phyloP scores from a whole-genome alignment of 2,113 vertebrate genomes.

The Aplodontia rufa region DNA sequence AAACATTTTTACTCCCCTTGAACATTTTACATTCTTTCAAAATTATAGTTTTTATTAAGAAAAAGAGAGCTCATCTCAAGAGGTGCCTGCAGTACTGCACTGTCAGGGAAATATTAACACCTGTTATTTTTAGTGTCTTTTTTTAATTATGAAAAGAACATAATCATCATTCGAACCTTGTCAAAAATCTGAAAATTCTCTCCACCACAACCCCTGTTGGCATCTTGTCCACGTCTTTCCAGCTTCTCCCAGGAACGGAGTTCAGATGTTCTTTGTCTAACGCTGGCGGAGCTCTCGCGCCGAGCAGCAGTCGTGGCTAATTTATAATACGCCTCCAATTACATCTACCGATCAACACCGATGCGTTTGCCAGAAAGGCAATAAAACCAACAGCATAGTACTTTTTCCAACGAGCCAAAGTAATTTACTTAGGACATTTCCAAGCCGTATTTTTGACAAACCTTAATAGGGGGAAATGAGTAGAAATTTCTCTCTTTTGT shows the following conservation, averaged over 20 bases:
- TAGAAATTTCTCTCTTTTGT: constrained; percentile 43
- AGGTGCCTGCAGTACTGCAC: background rate
- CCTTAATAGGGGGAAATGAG: constrained; percentile 34
- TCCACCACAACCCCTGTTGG: background rate
- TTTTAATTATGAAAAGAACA: background rate
- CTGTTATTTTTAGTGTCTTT: background rate
- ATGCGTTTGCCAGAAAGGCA: constrained; percentile 59
- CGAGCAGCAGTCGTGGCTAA: constrained; percentile 31
- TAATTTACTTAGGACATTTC: background rate
- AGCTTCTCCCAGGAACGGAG: constrained; percentile 9
- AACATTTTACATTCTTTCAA: background rate
- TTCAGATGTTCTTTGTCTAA: background rate
- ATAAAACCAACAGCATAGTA: constrained; percentile 64
- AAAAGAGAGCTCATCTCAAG: background rate
- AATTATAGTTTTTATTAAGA: background rate
- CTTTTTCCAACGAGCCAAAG: constrained; percentile 43
- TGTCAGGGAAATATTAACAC: background rate
- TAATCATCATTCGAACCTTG: background rate
- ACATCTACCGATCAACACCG: constrained; percentile 39
- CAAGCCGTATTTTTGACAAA: constrained; percentile 32
- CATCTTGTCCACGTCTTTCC: background rate
- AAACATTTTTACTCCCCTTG: background rate
- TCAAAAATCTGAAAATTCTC: background rate
- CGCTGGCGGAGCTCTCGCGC: background rate
- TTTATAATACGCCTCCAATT: constrained; percentile 52